Conservation (phyloP, 2,113 vertebrate species). For the Aix galericulata region DNA sequence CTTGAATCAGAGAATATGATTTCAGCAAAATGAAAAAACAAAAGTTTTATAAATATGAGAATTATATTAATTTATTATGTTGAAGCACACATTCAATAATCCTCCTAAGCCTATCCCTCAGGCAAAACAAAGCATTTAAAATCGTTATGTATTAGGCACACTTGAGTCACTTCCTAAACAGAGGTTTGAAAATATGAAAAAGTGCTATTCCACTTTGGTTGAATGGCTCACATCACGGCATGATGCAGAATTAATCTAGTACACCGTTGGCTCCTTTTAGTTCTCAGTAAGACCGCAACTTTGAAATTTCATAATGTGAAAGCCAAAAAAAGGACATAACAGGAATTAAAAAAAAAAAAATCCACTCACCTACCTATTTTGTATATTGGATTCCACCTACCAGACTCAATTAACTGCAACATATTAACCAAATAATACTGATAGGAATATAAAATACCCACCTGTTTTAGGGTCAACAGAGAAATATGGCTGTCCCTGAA, state of each 20-base stretch:
- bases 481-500: constrained; percentile 97
- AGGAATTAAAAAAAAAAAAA: neutral
- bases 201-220: neutral
- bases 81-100: neutral
- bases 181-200: neutral
- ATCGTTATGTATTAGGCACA: neutral
- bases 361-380: neutral
- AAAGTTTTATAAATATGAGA: neutral
- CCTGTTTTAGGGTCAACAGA: constrained; percentile 97
- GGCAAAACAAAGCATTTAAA: neutral
- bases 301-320: neutral
- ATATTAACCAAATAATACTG: neutral
- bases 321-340: neutral
- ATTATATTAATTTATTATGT: neutral
- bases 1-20: neutral
- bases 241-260: neutral
- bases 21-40: neutral
- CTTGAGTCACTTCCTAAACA: neutral
- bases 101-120: neutral
- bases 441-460: constrained; percentile 32
- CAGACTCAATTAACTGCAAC: neutral
- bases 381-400: neutral
- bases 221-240: neutral
- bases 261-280: neutral
- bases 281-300: neutral